Conservation (phyloP, 2,888 invertebrate species). For the Psylliodes chrysocephalus region DNA sequence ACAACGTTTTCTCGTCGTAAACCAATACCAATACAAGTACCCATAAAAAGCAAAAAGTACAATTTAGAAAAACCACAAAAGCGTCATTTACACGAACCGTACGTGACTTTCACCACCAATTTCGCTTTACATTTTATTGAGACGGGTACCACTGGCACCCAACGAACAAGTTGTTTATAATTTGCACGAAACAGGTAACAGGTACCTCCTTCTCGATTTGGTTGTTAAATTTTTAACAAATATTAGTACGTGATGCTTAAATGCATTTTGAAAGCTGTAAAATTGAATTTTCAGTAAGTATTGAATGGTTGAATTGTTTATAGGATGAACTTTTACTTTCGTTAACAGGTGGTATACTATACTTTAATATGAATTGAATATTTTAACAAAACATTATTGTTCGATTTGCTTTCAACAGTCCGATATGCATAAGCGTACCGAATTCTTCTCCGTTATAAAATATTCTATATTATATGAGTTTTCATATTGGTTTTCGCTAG, state of each 20-base stretch:
- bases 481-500: too few species aligned
- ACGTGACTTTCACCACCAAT: conserved; percentile 7
- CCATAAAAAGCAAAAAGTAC: background rate
- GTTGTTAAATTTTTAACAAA: conserved; percentile 8
- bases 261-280: conserved; percentile 3
- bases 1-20: background rate
- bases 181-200: conserved; percentile 6
- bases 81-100: background rate
- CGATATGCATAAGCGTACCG: too few species aligned
- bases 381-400: too few species aligned
- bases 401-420: too few species aligned
- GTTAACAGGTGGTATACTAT: too few species aligned
- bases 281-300: background rate
- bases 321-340: background rate
- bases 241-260: conserved; percentile 6
- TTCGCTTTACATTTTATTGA: background rate
- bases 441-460: too few species aligned
- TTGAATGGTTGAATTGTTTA: background rate
- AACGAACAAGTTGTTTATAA: conserved; percentile 7
- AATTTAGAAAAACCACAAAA: background rate
- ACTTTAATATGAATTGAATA: too few species aligned
- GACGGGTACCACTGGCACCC: background rate
- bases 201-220: background rate
- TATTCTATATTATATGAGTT: too few species aligned
- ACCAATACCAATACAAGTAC: background rate